These are phyloP conservation scores for Gila robusta DNA, from an alignment of 2,797 vertebrate species.

Conservation along the genomic window DNA sequence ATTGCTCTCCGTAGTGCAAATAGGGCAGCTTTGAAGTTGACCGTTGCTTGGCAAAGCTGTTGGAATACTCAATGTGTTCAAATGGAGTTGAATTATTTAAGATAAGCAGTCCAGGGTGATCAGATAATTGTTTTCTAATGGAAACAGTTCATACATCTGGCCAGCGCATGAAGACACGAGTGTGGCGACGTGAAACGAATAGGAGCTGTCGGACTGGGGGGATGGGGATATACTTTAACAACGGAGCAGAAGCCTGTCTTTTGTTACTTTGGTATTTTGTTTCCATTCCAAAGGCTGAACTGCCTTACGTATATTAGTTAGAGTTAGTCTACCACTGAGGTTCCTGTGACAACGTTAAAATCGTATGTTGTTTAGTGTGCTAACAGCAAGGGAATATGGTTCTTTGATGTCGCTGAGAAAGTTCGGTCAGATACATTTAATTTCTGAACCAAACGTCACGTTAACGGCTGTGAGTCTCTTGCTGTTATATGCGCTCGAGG, in stretches of 20 bases:
- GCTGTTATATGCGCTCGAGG: neutral
- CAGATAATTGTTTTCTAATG: slow-evolving; percentile 21
- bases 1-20: slow-evolving; percentile 11
- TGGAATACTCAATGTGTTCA: neutral
- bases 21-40: slow-evolving; percentile 35
- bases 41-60: neutral
- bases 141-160: slow-evolving; percentile 60
- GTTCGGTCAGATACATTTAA: neutral
- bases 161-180: slow-evolving; percentile 62
- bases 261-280: slow-evolving; percentile 40
- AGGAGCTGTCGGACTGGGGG: slow-evolving; percentile 74
- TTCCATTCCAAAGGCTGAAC: slow-evolving; percentile 1
- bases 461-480: neutral
- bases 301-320: neutral
- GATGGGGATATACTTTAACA: slow-evolving; percentile 70
- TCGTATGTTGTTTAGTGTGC: neutral
- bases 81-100: slow-evolving; percentile 31
- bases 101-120: slow-evolving; percentile 4
- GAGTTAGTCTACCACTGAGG: neutral
- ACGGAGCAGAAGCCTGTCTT: slow-evolving; percentile 56
- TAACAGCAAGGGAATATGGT: neutral
- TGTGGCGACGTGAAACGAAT: slow-evolving; percentile 71
- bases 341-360: neutral
- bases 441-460: slow-evolving; percentile 15
- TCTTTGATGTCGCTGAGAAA: neutral